These are phyloP conservation scores for Drosophila testacea DNA, from an alignment of 2,888 invertebrate genomes.

Conservation along the genomic window DNA sequence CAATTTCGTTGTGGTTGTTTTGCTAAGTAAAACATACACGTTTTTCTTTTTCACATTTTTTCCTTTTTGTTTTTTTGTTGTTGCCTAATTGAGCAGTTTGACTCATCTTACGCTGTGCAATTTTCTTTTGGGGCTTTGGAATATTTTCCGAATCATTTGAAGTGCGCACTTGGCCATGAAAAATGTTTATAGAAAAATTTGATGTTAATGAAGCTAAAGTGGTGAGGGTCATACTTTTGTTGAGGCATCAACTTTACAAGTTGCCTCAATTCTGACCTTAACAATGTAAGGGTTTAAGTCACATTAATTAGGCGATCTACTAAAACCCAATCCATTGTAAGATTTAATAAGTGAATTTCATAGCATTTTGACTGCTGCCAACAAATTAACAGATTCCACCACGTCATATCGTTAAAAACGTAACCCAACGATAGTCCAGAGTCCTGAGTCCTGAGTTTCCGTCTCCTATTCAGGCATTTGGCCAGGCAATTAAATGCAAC, in stretches of 20 bases:
- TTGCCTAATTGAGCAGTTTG: conserved; percentile 72
- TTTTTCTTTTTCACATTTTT: background rate
- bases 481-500: conserved; percentile 69
- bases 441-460: background rate
- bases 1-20: conserved; percentile 15
- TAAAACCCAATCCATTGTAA: conserved; percentile 4
- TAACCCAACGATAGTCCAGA: background rate
- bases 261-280: conserved; percentile 54
- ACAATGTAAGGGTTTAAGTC: conserved; percentile 21
- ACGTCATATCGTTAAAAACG: conserved; percentile 62
- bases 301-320: conserved; percentile 14
- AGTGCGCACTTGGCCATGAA: conserved; percentile 48
- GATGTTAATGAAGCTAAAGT: conserved; percentile 18
- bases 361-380: conserved; percentile 32
- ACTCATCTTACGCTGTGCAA: conserved; percentile 41
- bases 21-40: conserved; percentile 30
- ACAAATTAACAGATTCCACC: conserved; percentile 64
- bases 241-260: conserved; percentile 35
- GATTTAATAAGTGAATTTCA: conserved; percentile 40
- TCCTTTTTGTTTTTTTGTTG: background rate
- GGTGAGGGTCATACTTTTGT: conserved; percentile 9
- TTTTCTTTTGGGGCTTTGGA: conserved; percentile 22
- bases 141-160: conserved; percentile 69
- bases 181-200: conserved; percentile 27
- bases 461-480: conserved; percentile 48